Base-by-base conservation (phyloP, 1,140 invertebrate species). In the Musca vetustissima region DNA sequence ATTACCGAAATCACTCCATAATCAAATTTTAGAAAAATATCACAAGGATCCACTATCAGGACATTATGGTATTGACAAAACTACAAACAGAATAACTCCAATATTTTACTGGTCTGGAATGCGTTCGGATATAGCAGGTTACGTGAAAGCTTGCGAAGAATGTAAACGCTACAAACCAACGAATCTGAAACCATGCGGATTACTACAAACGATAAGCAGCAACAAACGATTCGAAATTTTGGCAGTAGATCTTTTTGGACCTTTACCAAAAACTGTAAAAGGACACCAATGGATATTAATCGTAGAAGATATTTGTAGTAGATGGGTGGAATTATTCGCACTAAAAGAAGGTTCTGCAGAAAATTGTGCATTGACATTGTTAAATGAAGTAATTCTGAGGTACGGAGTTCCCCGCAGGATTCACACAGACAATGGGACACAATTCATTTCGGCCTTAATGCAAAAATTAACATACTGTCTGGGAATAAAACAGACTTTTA, bases 401-500 rank as follows among this genome's bases (percentile, higher is more conserved):
- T 69, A 65, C 47, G 59, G 61, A 1, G 13, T 64, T 43, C 71
- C 71, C 2, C n/a, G 64, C 19, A 32, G 53, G 17, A 9, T 71
- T 9, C 65, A 64, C 21, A 47, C 50, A 7, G 61, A 73, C 48
- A 73, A 71, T 59, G 69, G 64, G 2, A 36, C 43, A 0, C 59
- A 70, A 55, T 72, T 72, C 64, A 28, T 68, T 14, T 52, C 64
- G 14, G 55, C 57, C 1, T 70, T 83, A 1, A 82, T 81, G 77
- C 79, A 84, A 52, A 73, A 83, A 43, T 50, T 74, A 0, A 71
- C 73, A 19, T 71, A 76, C 65, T 71, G 69, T 13, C 59, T 83
- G 2, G 77, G 71, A 3, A 74, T 83, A 1, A 69, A 70, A 8
- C 83, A 84, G 36, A 69, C 70, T 3, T 67, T 83, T 0, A 83